phyloP scores from a whole-genome alignment of 1,140 invertebrate species.

The Lasaia peninsularis region DNA sequence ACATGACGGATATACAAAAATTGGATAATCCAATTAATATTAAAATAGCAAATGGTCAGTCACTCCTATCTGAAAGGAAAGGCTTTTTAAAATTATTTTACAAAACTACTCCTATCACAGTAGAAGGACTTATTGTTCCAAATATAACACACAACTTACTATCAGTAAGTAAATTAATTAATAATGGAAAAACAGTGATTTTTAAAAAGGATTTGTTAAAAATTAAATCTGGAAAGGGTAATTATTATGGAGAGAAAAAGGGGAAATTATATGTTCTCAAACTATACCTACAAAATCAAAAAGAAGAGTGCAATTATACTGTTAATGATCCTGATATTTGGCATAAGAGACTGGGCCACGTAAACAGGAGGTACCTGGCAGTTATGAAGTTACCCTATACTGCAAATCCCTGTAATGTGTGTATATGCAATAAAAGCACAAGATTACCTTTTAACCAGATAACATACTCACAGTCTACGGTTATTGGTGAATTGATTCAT shows the following conservation, averaged over 20 bases:
- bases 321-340: background rate
- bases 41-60: conserved; percentile 22
- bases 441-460: conserved; percentile 23
- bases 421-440: conserved; percentile 17
- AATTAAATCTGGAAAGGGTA: background rate
- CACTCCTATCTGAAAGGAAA: conserved; percentile 17
- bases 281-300: too few relatives aligned
- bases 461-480: background rate
- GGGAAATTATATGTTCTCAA: conserved; percentile 8
- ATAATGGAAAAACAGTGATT: background rate
- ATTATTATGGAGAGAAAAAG: conserved; percentile 6
- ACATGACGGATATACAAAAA: conserved; percentile 22
- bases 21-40: conserved; percentile 20
- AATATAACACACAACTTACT: conserved; percentile 20
- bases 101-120: conserved; percentile 9
- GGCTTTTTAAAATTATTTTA: conserved; percentile 3
- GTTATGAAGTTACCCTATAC: background rate
- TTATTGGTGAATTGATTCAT: conserved; percentile 22
- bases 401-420: background rate
- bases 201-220: conserved; percentile 15
- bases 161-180: conserved; percentile 22
- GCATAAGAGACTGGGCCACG: conserved; percentile 4
- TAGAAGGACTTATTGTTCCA: conserved; percentile 15
- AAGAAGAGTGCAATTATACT: too few relatives aligned
- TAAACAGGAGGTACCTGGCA: background rate